These are phyloP conservation scores for Tetraodon nigroviridis DNA, from an alignment of 2,113 vertebrate species.

Conservation along the genomic window DNA sequence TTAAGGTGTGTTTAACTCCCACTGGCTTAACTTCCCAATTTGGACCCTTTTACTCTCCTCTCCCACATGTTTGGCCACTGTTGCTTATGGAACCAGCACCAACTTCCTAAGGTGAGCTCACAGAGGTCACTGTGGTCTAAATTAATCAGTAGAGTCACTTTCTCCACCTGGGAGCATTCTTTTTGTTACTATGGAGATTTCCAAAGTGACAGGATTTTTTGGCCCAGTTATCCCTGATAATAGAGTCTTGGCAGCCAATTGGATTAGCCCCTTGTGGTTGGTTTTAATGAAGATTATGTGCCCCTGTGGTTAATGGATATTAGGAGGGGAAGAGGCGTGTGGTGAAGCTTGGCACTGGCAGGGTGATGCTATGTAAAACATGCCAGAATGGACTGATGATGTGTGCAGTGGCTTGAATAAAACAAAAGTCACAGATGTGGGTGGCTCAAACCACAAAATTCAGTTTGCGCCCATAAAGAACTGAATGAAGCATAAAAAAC, in stretches of 20 bases:
- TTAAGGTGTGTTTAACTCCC: conserved; percentile 85
- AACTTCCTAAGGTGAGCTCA: conserved; percentile 54
- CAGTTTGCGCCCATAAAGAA: neutral
- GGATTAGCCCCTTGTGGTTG: conserved; percentile 62
- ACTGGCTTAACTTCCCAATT: conserved; percentile 47
- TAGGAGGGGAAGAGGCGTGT: conserved; percentile 48
- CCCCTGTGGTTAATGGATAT: conserved; percentile 65
- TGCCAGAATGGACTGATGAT: conserved; percentile 25
- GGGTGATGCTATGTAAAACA: conserved; percentile 32
- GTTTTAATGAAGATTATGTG: conserved; percentile 68
- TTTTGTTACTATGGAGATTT: conserved; percentile 56
- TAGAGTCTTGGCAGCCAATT: conserved; percentile 54
- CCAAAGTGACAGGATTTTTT: conserved; percentile 41
- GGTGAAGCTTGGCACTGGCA: conserved; percentile 54
- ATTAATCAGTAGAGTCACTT: conserved; percentile 59
- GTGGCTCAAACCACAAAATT: neutral
- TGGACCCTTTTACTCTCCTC: conserved; percentile 45
- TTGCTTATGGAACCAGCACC: conserved; percentile 62
- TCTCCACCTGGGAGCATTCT: conserved; percentile 44
- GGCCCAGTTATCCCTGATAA: conserved; percentile 57
- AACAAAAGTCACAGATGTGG: neutral
- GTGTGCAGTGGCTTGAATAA: conserved; percentile 10
- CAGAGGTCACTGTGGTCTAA: conserved; percentile 37
- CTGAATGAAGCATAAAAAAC: too few relatives aligned
- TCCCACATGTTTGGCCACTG: conserved; percentile 67